A percentile compares a stretch with the other conserved stretches of the same genome.
These are phyloP conservation scores for Onychorhynchus coronatus DNA, from an alignment of 2,113 vertebrate genomes.

Conservation along the genomic window DNA sequence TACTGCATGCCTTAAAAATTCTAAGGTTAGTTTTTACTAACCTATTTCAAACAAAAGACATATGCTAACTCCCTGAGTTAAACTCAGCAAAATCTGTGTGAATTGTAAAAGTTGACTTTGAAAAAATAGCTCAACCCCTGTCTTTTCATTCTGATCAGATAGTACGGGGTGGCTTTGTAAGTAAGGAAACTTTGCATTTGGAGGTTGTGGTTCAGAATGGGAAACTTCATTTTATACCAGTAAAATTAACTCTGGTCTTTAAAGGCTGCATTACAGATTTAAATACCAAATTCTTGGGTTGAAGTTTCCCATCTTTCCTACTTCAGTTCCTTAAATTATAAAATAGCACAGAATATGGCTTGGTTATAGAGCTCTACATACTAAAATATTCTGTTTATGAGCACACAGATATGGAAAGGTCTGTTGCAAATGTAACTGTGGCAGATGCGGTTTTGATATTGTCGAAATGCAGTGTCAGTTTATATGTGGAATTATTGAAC, in stretches of 20 bases:
- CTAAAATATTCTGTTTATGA: neutral
- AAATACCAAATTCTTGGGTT: neutral
- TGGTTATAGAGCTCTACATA: neutral
- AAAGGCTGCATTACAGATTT: neutral
- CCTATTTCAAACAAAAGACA: neutral
- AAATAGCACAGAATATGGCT: neutral
- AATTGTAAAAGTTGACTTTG: neutral
- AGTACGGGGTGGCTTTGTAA: neutral
- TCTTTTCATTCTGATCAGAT: neutral
- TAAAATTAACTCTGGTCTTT: neutral
- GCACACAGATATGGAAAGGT: neutral
- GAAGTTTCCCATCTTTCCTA: neutral
- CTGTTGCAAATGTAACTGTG: neutral
- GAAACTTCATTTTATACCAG: neutral
- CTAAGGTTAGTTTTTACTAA: neutral
- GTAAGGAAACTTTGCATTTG: neutral
- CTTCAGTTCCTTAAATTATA: neutral
- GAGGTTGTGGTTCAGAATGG: neutral
- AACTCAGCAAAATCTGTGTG: neutral
- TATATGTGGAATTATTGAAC: neutral
- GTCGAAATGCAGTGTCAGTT: neutral
- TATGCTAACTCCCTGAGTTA: neutral
- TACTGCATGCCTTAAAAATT: neutral
- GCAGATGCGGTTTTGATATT: neutral
- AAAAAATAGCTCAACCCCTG: neutral